A percentile compares a stretch with the other conserved stretches of the same genome.
These are phyloP conservation scores for Diacarnus erythraeanus DNA, from an alignment of 37 sponge, comb jelly and placozoan genomes.

Conservation along the genomic window DNA sequence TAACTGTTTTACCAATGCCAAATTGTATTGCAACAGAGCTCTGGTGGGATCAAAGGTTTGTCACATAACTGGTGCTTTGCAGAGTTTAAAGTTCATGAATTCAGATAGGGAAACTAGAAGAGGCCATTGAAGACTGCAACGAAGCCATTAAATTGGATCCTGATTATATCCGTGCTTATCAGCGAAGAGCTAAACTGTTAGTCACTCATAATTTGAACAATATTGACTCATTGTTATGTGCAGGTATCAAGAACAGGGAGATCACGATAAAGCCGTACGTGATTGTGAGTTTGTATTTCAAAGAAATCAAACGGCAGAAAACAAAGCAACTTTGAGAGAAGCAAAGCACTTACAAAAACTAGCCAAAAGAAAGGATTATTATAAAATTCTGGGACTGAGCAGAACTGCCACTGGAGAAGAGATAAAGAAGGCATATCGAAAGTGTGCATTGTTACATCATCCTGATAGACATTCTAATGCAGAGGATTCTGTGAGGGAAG, in stretches of 20 bases:
- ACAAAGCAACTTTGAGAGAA: slow-evolving; percentile 57
- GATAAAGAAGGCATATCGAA: slow-evolving; percentile 93
- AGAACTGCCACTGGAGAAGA: slow-evolving; percentile 77
- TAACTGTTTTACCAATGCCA: slow-evolving; percentile 88
- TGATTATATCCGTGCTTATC: slow-evolving; percentile 82
- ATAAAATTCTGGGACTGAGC: slow-evolving; percentile 87
- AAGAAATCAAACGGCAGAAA: slow-evolving; percentile 71
- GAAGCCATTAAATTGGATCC: slow-evolving; percentile 87
- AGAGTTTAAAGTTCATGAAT: too few species aligned
- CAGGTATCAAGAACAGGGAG: slow-evolving; percentile 81
- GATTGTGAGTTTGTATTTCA: slow-evolving; percentile 83
- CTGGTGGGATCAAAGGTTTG: slow-evolving; percentile 81
- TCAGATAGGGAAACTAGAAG: slow-evolving; percentile 60
- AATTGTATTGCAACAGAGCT: slow-evolving; percentile 93
- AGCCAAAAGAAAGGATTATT: slow-evolving; percentile 96
- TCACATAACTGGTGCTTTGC: too few species aligned
- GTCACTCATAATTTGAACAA: neutral
- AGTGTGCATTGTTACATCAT: slow-evolving; percentile 87
- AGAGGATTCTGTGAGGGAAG: slow-evolving; percentile 32
- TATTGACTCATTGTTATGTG: too few species aligned
- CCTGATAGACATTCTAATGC: slow-evolving; percentile 66
- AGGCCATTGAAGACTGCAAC: slow-evolving; percentile 81
- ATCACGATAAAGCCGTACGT: slow-evolving; percentile 95
- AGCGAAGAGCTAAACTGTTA: slow-evolving; percentile 75
- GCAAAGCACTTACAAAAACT: slow-evolving; percentile 78